These are phyloP conservation scores for Drosophila nebulosa DNA, from an alignment of 1,140 invertebrate genomes.

Conservation along the genomic window DNA sequence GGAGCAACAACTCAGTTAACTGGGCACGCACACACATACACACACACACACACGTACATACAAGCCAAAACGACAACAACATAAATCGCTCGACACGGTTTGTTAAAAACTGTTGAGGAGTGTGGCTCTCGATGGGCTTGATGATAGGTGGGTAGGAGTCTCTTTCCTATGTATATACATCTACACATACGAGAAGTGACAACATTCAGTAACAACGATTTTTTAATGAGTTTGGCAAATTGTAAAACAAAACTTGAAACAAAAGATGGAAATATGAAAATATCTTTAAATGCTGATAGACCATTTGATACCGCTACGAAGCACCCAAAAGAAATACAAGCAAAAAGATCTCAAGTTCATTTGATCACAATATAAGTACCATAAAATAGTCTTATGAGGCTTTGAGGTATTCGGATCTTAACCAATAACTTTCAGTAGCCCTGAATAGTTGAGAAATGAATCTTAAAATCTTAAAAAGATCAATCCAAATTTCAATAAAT, in stretches of 20 bases:
- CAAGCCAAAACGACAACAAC: background rate
- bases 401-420: no score
- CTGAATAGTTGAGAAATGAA: no score
- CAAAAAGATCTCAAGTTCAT: no score
- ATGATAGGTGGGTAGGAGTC: background rate
- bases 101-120: constrained; percentile 31
- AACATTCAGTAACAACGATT: constrained; percentile 57
- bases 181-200: constrained; percentile 28
- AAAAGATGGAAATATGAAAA: background rate
- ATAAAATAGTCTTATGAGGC: no score
- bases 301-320: background rate
- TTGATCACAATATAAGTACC: no score
- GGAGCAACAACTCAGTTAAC: constrained; percentile 51
- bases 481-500: no score
- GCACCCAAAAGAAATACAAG: no score
- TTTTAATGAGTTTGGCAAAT: constrained; percentile 66
- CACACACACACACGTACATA: background rate
- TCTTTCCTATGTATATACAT: background rate
- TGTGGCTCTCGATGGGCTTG: background rate
- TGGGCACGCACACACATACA: constrained; percentile 23
- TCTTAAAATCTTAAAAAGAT: no score
- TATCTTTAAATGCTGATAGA: background rate
- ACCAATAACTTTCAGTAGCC: no score
- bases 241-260: constrained; percentile 24
- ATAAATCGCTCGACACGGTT: constrained; percentile 23